Conservation (phyloP, 2,113 vertebrate species). For the Thymallus thymallus region DNA sequence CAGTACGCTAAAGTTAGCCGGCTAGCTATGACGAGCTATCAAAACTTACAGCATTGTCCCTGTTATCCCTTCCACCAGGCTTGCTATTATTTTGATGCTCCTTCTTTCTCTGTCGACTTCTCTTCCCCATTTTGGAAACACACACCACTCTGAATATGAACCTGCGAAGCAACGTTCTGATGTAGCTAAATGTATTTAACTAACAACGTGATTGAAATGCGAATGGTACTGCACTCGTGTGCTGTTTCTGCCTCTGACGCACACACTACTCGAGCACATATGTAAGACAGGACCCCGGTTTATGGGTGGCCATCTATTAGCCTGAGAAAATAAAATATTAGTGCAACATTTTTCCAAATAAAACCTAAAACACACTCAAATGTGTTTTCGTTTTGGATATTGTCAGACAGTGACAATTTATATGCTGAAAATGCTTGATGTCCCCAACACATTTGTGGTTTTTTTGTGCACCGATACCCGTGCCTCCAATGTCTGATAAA, state of each 20-base stretch:
- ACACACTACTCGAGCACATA: too few relatives aligned
- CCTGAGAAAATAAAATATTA: slow-evolving; percentile 49
- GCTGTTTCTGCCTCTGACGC: slow-evolving; percentile 48
- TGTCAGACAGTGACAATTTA: too few relatives aligned
- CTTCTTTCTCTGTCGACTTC: slow-evolving; percentile 72
- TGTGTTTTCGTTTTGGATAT: too few relatives aligned
- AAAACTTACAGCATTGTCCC: slow-evolving; percentile 74
- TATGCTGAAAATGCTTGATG: too few relatives aligned
- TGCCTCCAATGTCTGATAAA: too few relatives aligned
- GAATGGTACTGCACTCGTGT: slow-evolving; percentile 28
- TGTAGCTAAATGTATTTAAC: background rate
- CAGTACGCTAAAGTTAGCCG: background rate
- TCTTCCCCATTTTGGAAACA: slow-evolving; percentile 69
- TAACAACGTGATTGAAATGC: background rate
- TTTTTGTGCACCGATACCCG: too few relatives aligned
- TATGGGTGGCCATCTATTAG: slow-evolving; percentile 27
- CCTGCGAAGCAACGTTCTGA: slow-evolving; percentile 39
- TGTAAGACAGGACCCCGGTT: slow-evolving; percentile 60
- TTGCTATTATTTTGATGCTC: slow-evolving; percentile 51
- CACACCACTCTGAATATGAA: slow-evolving; percentile 43
- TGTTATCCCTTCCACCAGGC: slow-evolving; percentile 56
- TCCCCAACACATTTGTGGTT: too few relatives aligned
- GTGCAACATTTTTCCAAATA: background rate
- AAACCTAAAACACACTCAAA: too few relatives aligned
- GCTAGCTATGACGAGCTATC: background rate